These are phyloP conservation scores for Caenorhabditis latens DNA, from an alignment of 1,140 invertebrate species.

Conservation along the genomic window DNA sequence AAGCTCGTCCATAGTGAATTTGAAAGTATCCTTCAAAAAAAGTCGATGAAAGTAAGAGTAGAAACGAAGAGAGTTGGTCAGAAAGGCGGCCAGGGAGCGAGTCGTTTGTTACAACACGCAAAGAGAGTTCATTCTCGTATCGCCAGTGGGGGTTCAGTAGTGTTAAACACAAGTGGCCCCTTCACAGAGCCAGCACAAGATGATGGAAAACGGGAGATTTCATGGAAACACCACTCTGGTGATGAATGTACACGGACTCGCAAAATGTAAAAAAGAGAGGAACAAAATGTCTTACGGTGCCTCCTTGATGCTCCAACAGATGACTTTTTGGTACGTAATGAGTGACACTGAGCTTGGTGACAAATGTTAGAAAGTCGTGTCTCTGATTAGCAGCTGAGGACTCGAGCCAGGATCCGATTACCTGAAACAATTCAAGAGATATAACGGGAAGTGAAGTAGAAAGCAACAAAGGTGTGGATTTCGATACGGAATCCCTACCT, in stretches of 20 bases:
- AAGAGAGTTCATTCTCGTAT: constrained; percentile 33
- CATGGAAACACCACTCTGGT: constrained; percentile 32
- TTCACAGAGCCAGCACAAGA: neutral
- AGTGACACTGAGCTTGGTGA: constrained; percentile 56
- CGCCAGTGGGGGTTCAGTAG: constrained; percentile 45
- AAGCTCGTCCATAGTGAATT: constrained; percentile 61
- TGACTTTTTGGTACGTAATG: constrained; percentile 54
- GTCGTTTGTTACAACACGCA: constrained; percentile 41
- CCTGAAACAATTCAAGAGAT: neutral
- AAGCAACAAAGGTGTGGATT: neutral
- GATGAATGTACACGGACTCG: constrained; percentile 25
- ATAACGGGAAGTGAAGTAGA: neutral
- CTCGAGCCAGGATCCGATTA: constrained; percentile 56
- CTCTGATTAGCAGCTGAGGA: constrained; percentile 19
- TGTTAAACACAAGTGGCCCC: constrained; percentile 41
- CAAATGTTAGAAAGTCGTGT: constrained; percentile 43
- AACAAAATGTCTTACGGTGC: constrained; percentile 24
- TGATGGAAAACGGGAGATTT: constrained; percentile 20
- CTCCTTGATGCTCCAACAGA: constrained; percentile 50
- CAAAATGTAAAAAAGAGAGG: constrained; percentile 34
- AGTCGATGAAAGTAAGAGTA: constrained; percentile 3
- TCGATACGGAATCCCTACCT: neutral
- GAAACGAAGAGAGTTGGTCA: constrained; percentile 18
- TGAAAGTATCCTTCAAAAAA: constrained; percentile 59
- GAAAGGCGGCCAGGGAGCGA: constrained; percentile 24